Base-by-base conservation (phyloP, 2,113 vertebrate species). In the Pithys albifrons region DNA sequence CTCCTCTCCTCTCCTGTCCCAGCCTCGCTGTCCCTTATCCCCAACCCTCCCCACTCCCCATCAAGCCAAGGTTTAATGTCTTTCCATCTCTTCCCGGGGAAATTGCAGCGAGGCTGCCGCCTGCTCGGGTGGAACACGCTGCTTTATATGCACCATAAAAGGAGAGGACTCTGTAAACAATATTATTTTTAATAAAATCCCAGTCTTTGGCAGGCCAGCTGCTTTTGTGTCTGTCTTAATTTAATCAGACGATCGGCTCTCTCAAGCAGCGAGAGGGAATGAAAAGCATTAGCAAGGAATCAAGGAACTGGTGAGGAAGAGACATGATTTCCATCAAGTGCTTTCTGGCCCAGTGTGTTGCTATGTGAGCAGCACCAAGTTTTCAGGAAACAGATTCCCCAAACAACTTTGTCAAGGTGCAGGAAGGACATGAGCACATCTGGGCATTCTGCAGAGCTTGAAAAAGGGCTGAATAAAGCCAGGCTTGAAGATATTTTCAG, bases 121-220 rank as follows among this genome's bases (percentile, higher is more conserved):
- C 84, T 92, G 49, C 78, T 91, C 13, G 43, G 77, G 78, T 77
- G 90, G 91, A 97, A 92, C 79, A 69, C 49, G 9, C 89, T 93
- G 76, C 66, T 97, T 97, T 93, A 57, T 89, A 85, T 80, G 73
- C n/a, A 7, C 89, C 95, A 96, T 96, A 97, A 95, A 93, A 96
- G 92, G 89, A 92, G 77, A 95, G 67, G 45, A 81, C 84, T 96
- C 94, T 79, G 76, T 91, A 96, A 97, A 97, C 94, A 97, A 75
- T 95, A 95, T 89, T 95, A 96, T 95, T 97, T 97, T 97, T 94
- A 97, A 97, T 97, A 97, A 98, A 97, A 97, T 96, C 91, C 79
- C 33, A 62, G 39, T 64, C 75, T 95, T 95, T 96, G 93, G 97
- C 90, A 95, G 89, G 73, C 93, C 93, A 90, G 96, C 93, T 97